phyloP scores from a whole-genome alignment of 2,797 vertebrate genomes.

The Peromyscus eremicus region DNA sequence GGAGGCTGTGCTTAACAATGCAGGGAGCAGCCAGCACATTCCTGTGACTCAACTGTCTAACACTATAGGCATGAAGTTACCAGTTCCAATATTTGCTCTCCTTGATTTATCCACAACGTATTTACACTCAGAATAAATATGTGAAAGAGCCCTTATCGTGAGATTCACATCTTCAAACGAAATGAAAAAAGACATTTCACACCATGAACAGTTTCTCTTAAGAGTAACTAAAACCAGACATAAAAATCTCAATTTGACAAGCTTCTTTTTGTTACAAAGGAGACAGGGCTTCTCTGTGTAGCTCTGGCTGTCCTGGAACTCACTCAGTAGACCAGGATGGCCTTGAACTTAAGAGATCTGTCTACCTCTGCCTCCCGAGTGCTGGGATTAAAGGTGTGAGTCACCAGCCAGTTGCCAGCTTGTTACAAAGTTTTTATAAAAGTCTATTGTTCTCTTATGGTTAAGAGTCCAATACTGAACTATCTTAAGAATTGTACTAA shows the following conservation, averaged over 20 bases:
- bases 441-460: neutral
- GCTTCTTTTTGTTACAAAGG: neutral
- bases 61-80: neutral
- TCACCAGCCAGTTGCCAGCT: neutral
- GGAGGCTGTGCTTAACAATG: neutral
- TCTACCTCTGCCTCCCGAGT: neutral
- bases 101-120: conserved; percentile 25
- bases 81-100: conserved; percentile 23
- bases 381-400: neutral
- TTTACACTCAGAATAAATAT: neutral
- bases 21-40: neutral
- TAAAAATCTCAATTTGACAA: conserved; percentile 19
- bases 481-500: conserved; percentile 17
- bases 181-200: neutral
- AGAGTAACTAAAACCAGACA: conserved; percentile 32
- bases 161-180: conserved; percentile 54
- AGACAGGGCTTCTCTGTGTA: neutral
- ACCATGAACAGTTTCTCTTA: conserved; percentile 28
- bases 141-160: neutral
- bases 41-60: neutral
- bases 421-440: conserved; percentile 22
- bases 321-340: neutral
- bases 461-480: conserved; percentile 35
- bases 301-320: neutral
- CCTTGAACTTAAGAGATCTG: neutral